Evolutionary conservation across 2,888 invertebrate genomes (phyloP).

Genomic region (Elegia similella): DNA sequence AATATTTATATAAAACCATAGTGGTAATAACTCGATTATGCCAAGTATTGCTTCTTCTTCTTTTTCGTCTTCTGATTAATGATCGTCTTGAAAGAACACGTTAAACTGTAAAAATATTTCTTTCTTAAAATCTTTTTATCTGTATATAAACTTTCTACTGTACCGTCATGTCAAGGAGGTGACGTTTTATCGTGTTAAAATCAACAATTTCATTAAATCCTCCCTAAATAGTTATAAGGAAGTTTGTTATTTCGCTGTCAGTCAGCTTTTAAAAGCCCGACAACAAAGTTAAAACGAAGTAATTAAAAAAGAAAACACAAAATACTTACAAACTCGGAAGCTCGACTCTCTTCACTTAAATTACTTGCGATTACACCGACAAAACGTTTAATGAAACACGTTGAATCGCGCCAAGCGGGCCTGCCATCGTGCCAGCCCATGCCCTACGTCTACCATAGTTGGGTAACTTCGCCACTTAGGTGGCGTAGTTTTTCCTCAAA

Average conservation of each 20-base stretch:
- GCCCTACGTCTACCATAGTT: conserved; percentile 55
- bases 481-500: conserved; percentile 78
- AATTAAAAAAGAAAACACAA: conserved; percentile 82
- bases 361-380: conserved; percentile 81
- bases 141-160: conserved; percentile 36
- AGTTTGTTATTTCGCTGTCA: conserved; percentile 80
- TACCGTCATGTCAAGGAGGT: conserved; percentile 44
- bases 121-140: conserved; percentile 9
- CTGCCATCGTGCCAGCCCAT: conserved; percentile 35
- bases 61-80: no score
- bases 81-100: no score
- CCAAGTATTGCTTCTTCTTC: no score
- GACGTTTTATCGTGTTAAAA: conserved; percentile 59
- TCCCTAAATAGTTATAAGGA: conserved; percentile 76
- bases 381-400: conserved; percentile 81
- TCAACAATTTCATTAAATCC: conserved; percentile 73
- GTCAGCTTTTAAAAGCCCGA: conserved; percentile 78
- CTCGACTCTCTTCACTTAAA: conserved; percentile 80
- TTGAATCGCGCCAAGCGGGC: conserved; percentile 77
- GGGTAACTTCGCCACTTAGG: conserved; percentile 73
- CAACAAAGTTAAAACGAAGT: conserved; percentile 81
- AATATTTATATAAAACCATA: no score
- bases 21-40: no score
- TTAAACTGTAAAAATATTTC: not conserved
- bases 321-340: conserved; percentile 81